Percentiles rank a stretch among this genome's conserved stretches.
These are phyloP conservation scores for Volucella bombylans DNA, from an alignment of 2,888 invertebrate species.

Conservation along the genomic window DNA sequence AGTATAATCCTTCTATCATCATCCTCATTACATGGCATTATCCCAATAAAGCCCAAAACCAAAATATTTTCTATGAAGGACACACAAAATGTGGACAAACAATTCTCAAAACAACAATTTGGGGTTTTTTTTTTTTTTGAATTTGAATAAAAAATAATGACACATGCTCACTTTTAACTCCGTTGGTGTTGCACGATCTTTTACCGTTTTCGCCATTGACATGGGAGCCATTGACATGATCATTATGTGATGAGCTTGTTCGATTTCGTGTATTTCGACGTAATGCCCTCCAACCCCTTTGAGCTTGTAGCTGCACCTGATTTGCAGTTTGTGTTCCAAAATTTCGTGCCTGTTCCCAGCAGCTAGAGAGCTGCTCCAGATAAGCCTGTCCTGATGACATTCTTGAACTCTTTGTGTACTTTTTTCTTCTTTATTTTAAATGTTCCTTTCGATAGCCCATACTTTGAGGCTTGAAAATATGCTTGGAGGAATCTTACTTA, in stretches of 20 bases:
- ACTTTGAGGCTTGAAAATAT: too few species aligned
- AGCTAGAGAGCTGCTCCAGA: constrained; percentile 15
- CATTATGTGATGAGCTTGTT: constrained; percentile 44
- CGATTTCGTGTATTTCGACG: constrained; percentile 54
- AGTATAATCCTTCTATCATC: too few species aligned
- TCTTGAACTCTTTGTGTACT: not conserved
- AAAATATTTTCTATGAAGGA: too few species aligned
- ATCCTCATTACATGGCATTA: too few species aligned
- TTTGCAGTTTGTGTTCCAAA: constrained; percentile 59
- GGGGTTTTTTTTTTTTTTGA: too few species aligned
- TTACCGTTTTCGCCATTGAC: not conserved
- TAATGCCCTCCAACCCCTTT: constrained; percentile 64
- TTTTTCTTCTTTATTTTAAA: not conserved
- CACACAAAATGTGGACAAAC: too few species aligned
- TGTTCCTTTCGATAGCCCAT: too few species aligned
- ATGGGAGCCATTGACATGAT: not conserved
- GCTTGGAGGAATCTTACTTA: too few species aligned
- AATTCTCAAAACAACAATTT: too few species aligned
- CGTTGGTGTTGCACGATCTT: constrained; percentile 3
- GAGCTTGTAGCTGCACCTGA: constrained; percentile 55
- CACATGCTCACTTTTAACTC: constrained; percentile 71
- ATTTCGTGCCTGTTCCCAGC: constrained; percentile 73
- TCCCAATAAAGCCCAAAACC: too few species aligned
- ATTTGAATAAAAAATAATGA: constrained; percentile 4
- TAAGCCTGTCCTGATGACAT: constrained; percentile 24